Base-by-base conservation (phyloP, 2,113 vertebrate species). In the Xenus cinereus region DNA sequence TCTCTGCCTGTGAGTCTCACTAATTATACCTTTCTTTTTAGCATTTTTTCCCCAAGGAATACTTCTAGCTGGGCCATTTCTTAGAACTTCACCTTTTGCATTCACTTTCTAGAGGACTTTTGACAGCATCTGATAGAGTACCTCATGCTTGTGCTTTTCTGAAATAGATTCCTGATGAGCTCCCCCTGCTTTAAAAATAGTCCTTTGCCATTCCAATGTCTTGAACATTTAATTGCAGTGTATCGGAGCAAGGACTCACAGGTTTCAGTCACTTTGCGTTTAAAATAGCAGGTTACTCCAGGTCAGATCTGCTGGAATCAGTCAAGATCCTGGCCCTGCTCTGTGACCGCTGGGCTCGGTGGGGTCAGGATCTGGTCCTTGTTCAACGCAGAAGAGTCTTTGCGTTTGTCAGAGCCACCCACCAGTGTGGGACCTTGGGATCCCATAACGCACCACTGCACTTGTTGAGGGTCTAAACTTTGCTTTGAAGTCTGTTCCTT, bases 381-480 rank as follows among this genome's bases (percentile, higher is more conserved):
- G 59, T 16, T 77, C 41, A 10, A 50, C 0, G 13, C 2, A 24
- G 20, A 35, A 14, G 5, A 2, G 21, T n/a, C 5, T 50, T 83
- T 46, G 14, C 7, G 10, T 41, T 10, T 60, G 59, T 17, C 2
- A 33, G 84, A 78, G 35, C 10, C 9, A 53, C 30, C 4, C 18
- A 68, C 26, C 46, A 62, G 37, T 6, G 26, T 0, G 7, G 23
- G 14, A 54, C 53, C 12, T 27, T 39, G 80, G 33, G 19, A 24
- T 16, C 7, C 19, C 1, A 0, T 4, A 17, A 7, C 4, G 1
- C 4, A 45, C 30, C 2, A 0, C 9, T 19, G 30, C 48, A 24
- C 50, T 59, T 59, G 19, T 32, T 57, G 8, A 3, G 78, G 30
- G 22, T 22, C 39, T 35, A 33, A 22, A 32, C 17, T 10, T 22